Evolutionary conservation across 2,888 invertebrate genomes (phyloP), one percentile per base, ranked within the genome.

Genomic region (Eupelmus urozonus): DNA sequence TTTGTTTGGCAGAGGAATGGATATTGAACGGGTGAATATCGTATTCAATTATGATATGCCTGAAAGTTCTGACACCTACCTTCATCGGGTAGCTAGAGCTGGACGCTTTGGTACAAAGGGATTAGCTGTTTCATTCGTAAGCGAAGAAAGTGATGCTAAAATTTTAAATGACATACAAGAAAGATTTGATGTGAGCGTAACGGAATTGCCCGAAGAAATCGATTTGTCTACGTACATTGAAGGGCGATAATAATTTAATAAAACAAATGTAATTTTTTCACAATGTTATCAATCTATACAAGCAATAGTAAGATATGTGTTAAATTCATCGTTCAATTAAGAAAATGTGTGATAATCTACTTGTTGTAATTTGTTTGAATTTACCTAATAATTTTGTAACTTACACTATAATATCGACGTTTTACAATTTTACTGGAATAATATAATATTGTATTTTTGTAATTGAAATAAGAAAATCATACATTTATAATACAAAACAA

Each of bases 1-100:
- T 91, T 91, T 99, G 76, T 99, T 99, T 91, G 99, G 99, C n/a
- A 93, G 99, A 87, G 99, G 99, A 81, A 99, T 99, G 98, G 99
- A 99, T 90, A 99, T 99, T n/a, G n/a, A n/a, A n/a, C n/a, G n/a
- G n/a, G n/a, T n/a, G n/a, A n/a, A n/a, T n/a, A n/a, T n/a, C n/a
- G n/a, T n/a, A n/a, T n/a, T n/a, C n/a, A n/a, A n/a, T n/a, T n/a
- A n/a, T n/a, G n/a, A n/a, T n/a, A n/a, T 88, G 99, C 99, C 99
- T 4, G 99, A 99, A 91, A 98, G 98, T 91, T 98, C 99, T 0
- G 99, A 99, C 87, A 99, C 99, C 0, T 99, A 99, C 88, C 92
- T 99, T 73, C 99, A 99, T 91, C 93, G 99, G 88, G 98, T 99
- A 29, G 99, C 99, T 0, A 93, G 99, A 86, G 99, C 99, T 79